Conservation (phyloP, 2,113 vertebrate species). For the Gorsachius goisagi region DNA sequence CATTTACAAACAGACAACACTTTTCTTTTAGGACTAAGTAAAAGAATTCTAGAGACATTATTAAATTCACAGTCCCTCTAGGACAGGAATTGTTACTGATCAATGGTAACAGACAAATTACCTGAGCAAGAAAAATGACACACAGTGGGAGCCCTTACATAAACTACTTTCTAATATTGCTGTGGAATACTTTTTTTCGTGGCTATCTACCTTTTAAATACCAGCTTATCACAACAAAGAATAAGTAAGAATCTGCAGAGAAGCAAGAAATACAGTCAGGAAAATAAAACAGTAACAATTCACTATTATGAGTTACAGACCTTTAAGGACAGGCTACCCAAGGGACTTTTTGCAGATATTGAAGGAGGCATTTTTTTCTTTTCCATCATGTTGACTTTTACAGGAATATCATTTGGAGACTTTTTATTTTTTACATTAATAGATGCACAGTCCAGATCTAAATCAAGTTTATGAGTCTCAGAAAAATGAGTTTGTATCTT, state of each 20-base stretch:
- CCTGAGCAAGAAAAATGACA: not conserved
- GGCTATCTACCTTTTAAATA: not conserved
- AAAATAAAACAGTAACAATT: not conserved
- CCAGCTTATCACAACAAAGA: not conserved
- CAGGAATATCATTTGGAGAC: not conserved
- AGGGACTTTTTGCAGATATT: conserved; percentile 14
- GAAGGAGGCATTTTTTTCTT: conserved; percentile 17
- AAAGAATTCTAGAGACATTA: not conserved
- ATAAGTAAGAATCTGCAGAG: not conserved
- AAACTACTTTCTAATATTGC: not conserved
- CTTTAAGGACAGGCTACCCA: conserved; percentile 29
- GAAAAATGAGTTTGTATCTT: conserved; percentile 39
- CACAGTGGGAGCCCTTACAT: not conserved
- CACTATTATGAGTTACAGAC: conserved; percentile 46
- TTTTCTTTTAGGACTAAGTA: not conserved
- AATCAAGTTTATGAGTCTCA: conserved; percentile 35
- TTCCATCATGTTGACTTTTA: conserved; percentile 21
- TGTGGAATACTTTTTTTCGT: not conserved
- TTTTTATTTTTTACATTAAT: conserved; percentile 19
- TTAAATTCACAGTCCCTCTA: not conserved
- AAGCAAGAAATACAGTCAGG: not conserved
- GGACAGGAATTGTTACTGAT: not conserved
- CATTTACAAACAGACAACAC: not conserved
- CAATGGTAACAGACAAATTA: not conserved
- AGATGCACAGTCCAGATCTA: conserved; percentile 42